Conservation (phyloP, 2,113 vertebrate genomes). For the Trematocara stigmaticum region DNA sequence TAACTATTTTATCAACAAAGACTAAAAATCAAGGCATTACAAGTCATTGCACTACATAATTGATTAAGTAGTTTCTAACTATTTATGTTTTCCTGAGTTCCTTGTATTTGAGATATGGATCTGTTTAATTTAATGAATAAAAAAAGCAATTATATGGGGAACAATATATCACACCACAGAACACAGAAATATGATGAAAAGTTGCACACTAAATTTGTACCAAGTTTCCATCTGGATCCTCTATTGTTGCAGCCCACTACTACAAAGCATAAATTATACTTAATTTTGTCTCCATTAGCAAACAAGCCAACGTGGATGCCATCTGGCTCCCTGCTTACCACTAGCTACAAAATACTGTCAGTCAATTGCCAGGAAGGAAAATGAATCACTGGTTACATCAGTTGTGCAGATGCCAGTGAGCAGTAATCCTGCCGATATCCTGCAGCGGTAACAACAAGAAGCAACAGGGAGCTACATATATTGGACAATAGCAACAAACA, state of each 20-base stretch:
- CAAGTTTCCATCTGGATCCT: neutral
- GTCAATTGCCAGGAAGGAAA: slow-evolving; percentile 1
- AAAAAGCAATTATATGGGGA: neutral
- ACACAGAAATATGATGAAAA: neutral
- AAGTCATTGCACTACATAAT: neutral
- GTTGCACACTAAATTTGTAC: neutral
- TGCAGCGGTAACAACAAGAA: slow-evolving; percentile 12
- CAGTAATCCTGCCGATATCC: slow-evolving; percentile 6
- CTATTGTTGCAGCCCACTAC: neutral
- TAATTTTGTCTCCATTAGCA: slow-evolving; percentile 10
- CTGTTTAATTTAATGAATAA: neutral
- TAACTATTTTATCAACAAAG: neutral
- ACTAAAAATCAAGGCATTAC: neutral
- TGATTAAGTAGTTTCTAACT: neutral
- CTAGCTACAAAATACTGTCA: slow-evolving; percentile 12
- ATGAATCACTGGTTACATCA: slow-evolving; percentile 29
- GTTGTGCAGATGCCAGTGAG: slow-evolving; percentile 37
- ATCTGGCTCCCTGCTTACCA: slow-evolving; percentile 24
- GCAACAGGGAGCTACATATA: slow-evolving; percentile 2
- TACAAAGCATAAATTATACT: slow-evolving; percentile 14
- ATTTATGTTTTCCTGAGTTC: neutral
- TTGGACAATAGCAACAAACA: slow-evolving; percentile 19
- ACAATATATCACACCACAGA: neutral
- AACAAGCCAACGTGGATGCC: slow-evolving; percentile 10
- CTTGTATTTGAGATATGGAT: neutral